These are phyloP conservation scores for Mythimna ferrago DNA, from an alignment of 2,888 invertebrate species.

Conservation along the genomic window DNA sequence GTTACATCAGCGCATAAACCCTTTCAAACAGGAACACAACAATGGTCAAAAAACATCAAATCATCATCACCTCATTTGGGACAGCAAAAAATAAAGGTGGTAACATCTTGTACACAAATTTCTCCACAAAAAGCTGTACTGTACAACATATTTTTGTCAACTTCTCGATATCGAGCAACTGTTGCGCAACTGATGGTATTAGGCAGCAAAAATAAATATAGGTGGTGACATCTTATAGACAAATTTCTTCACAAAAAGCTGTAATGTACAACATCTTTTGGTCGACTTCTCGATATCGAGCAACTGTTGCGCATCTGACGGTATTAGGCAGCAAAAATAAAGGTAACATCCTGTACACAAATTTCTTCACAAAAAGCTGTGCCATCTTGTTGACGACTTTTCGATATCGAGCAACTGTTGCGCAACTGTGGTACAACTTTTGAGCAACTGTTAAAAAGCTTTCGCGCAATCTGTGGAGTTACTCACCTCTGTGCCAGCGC, in stretches of 20 bases:
- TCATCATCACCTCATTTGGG: no score
- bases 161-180: no score
- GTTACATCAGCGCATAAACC: background rate
- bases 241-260: background rate
- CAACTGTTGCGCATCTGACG: background rate
- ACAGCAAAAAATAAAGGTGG: background rate
- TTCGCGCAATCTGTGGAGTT: background rate
- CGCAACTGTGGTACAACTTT: background rate
- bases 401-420: no score
- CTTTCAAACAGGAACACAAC: slow-evolving; percentile 5
- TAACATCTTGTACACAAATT: background rate
- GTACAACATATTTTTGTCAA: background rate
- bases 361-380: background rate
- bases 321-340: background rate
- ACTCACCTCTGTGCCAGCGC: slow-evolving; percentile 97
- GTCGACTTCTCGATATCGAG: background rate
- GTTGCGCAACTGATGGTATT: no score
- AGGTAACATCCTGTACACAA: background rate
- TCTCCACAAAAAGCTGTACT: background rate
- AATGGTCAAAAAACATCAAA: no score
- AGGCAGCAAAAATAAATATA: background rate
- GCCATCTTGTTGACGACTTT: no score
- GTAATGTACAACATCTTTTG: background rate
- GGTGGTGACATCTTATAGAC: background rate
- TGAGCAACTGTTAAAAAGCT: background rate